Base-by-base conservation (phyloP, 2,113 vertebrate genomes). In the Caloenas nicobarica region DNA sequence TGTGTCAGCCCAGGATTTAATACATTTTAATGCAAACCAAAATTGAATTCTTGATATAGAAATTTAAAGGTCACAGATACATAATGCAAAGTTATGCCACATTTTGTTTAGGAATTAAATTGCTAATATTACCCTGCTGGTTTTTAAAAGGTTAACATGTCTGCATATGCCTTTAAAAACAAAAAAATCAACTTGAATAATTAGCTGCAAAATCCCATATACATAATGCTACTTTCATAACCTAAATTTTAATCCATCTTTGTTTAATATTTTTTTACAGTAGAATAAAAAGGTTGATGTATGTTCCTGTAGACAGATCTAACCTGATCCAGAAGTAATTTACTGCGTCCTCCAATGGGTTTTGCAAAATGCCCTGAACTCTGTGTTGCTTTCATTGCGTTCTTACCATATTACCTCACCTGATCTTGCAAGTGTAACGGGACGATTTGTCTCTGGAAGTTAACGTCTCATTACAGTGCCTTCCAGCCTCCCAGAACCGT, bases 41-140 rank as follows among this genome's bases (percentile, higher is more conserved):
- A 71, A 79, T 38, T 68, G 42, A 89, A 76, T 86, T 86, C 33
- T 77, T 73, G 33, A 65, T 77, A 50, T 0, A 86, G 72, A 72
- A 88, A 92, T 69, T 10, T 57, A 91, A 96, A 96, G 81, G 87
- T 94, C 81, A 73, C 60, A 61, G 84, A 57, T 26, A 64, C 69
- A 62, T 81, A 90, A 84, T 66, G 69, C 46, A 57, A 54, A 89
- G 84, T 84, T 78, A 58, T 88, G 73, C 83, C 40, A 65, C 46
- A 15, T 92, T 92, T 84, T 83, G 40, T 68, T 84, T 84, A 81
- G 72, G 31, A 95, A 86, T 81, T 73, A 89, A 91, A 89, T 73
- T 61, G 48, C 89, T 91, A 28, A 66, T 57, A 78, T 86, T 86
- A 57, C 28, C 17, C 54, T 89, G 28, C 72, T 91, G 36, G 42